These are phyloP conservation scores for Periphyllus acericola DNA, from an alignment of 2,888 invertebrate genomes.

Conservation along the genomic window DNA sequence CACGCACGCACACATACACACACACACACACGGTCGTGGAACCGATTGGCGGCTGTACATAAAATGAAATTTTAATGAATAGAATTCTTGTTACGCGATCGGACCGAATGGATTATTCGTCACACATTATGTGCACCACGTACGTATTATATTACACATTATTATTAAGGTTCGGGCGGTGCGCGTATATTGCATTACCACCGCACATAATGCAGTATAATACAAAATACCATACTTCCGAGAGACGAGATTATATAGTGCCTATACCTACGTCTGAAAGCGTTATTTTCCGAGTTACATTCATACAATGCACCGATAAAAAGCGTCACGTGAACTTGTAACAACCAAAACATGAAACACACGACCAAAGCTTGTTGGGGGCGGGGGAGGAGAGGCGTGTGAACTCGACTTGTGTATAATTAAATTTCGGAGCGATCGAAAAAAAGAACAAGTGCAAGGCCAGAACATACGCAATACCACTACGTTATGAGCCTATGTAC, in stretches of 20 bases:
- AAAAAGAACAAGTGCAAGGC: not conserved
- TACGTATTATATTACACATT: not conserved
- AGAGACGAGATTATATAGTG: not conserved
- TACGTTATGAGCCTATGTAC: not conserved
- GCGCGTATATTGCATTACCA: not conserved
- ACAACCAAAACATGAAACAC: not conserved
- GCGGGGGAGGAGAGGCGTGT: not conserved
- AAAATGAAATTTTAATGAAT: not conserved
- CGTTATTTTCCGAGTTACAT: not conserved
- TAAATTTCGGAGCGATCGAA: not conserved
- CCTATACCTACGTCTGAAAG: too few relatives aligned
- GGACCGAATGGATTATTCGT: not conserved
- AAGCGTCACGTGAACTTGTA: too few relatives aligned
- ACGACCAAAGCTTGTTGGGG: not conserved
- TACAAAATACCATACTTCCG: not conserved
- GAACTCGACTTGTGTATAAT: not conserved
- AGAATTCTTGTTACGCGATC: constrained; percentile 1
- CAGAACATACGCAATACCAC: not conserved
- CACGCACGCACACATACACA: too few relatives aligned
- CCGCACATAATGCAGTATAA: not conserved
- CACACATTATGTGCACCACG: not conserved
- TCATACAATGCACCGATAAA: not conserved
- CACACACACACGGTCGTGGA: not conserved
- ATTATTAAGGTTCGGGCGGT: too few relatives aligned
- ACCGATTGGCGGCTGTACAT: not conserved